Evolutionary conservation across 2,888 invertebrate genomes (phyloP).

Genomic region (Papilio protenor): DNA sequence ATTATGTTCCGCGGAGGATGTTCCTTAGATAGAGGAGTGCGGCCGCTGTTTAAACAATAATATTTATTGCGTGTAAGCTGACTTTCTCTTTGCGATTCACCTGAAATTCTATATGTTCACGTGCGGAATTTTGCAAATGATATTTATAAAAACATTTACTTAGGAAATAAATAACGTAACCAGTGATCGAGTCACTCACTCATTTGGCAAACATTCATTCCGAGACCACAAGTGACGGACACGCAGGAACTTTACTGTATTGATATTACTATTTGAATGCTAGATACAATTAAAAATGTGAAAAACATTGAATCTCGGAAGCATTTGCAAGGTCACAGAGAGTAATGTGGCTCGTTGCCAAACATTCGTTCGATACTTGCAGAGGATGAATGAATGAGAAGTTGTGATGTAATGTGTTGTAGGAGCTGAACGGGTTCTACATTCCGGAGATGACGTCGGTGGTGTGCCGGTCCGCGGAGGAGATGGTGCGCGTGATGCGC

Average conservation of each 20-base stretch:
- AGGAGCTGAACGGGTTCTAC: slow-evolving; percentile 92
- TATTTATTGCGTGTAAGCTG: slow-evolving; percentile 6
- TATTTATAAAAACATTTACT: not conserved
- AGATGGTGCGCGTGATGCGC: slow-evolving; percentile 97
- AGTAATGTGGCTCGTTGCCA: not conserved
- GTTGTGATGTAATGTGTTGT: slow-evolving; percentile 24
- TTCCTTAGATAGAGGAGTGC: not conserved
- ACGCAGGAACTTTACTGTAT: not conserved
- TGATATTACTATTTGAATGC: not conserved
- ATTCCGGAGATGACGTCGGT: slow-evolving; percentile 97
- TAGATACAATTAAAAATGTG: not conserved
- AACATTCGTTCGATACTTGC: not conserved
- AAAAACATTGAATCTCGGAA: not conserved
- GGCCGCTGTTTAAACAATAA: not conserved
- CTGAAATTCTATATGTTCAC: not conserved
- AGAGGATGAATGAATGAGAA: not conserved
- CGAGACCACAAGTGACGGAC: not conserved
- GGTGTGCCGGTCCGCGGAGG: slow-evolving; percentile 96
- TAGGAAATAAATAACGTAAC: not conserved
- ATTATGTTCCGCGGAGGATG: slow-evolving; percentile 1
- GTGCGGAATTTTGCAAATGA: not conserved
- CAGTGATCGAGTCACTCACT: not conserved
- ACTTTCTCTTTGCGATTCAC: slow-evolving; percentile 11
- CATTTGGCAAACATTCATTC: slow-evolving; percentile 9
- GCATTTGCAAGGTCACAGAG: not conserved